Conservation (phyloP, 2,113 vertebrate species). For the Phrynosoma blainvillii region DNA sequence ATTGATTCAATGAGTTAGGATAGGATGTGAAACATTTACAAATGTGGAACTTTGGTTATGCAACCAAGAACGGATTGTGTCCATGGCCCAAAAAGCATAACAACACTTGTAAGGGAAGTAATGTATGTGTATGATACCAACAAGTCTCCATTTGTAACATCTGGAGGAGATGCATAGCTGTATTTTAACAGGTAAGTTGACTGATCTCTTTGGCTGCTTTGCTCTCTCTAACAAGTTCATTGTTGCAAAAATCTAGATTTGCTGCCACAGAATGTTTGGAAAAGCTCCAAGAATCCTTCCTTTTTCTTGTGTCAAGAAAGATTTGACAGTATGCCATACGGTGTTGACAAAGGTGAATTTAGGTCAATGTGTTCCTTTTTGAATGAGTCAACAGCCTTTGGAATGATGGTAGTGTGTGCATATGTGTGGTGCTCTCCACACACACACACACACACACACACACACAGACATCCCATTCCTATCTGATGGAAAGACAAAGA, state of each 20-base stretch:
- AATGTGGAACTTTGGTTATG: too few species aligned
- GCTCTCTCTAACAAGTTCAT: not conserved
- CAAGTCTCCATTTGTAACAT: too few species aligned
- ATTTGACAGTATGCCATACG: not conserved
- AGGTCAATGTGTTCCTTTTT: not conserved
- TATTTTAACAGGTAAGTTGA: too few species aligned
- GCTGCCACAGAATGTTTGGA: not conserved
- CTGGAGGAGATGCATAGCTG: not conserved
- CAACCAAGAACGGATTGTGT: too few species aligned
- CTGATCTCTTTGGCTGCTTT: not conserved
- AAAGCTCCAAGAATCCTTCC: not conserved
- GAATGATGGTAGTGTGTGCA: not conserved
- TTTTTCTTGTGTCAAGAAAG: not conserved
- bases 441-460: too few species aligned
- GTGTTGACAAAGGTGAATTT: not conserved
- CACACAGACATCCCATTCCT: too few species aligned
- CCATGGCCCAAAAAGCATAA: too few species aligned
- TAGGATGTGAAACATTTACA: too few species aligned
- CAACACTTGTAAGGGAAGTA: too few species aligned
- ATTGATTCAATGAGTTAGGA: too few species aligned
- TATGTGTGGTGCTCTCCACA: not conserved
- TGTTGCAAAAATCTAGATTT: not conserved
- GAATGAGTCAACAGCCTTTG: conserved; percentile 22
- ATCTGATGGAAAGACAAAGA: conserved; percentile 9
- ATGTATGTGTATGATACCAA: not conserved